Base-by-base conservation (phyloP, 2,797 vertebrate species). In the Anabacerthia variegaticeps region DNA sequence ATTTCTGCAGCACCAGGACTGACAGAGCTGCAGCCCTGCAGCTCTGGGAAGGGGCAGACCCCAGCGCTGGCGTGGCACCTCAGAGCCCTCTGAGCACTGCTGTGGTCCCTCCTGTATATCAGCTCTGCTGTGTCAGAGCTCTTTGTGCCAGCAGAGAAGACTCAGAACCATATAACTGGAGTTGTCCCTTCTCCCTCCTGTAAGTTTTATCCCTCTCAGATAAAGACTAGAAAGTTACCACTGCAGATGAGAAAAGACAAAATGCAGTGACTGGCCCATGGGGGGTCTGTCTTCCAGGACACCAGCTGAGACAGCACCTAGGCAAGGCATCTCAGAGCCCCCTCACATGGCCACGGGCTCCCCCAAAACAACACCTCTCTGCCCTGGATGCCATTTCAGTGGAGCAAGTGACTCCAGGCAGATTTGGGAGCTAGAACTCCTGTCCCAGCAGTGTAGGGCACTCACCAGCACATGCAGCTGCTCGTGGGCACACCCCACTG, bases 61-160 rank as follows among this genome's bases (percentile, higher is more conserved):
- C n/a, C 0, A 1, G 39, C 1, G 43, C 37, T 9, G 8, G 24
- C 10, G 10, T 1, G 7, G 32, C 36, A 13, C 36, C 44, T 3
- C 2, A 0, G 15, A 58, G 58, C 39, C 39, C 69, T 10, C 14
- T 0, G 0, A 7, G 69, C 69, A 3, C 48, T 3, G 0, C 6
- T 1, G 3, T 1, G 34, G 19, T 0, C 26, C 4, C 46, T 73
- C 41, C 48, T 12, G 18, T 1, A 2, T 2, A 2, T 9, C 0
- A 37, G 24, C 52, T 74, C 62, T 58, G 20, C 1, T 5, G 9
- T 2, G 37, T 20, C 49, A 51, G 49, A 51, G 49, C 49, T 51
- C 48, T 48, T 15, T 27, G 49, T 51, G 21, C 34, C 55, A 74
- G 30, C 7, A 30, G 4, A 71, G 41, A 43, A 71, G 14, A 56